Evolutionary conservation across 1,140 invertebrate genomes (phyloP), one percentile per base, ranked within the genome.

Genomic region (Drosophila setifemur): DNA sequence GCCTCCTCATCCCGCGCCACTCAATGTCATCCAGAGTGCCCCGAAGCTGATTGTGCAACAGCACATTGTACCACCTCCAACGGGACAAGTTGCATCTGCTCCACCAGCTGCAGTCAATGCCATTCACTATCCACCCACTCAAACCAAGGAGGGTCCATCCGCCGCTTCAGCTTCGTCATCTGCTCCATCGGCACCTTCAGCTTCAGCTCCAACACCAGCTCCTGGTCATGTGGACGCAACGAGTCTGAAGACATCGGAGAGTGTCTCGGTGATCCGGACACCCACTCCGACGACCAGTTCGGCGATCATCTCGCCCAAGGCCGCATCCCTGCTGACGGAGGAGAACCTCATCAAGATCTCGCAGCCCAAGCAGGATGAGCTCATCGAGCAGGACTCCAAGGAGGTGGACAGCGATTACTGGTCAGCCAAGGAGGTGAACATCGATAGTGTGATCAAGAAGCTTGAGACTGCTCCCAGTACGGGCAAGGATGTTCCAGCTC

Each of bases 381-480:
- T 86, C 2, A 67, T 78, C 42, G 79, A 88, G 42, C 86, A 89
- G 63, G 85, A 87, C 44, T 92, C 91, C 52, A 94, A 94, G 72
- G 94, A 95, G 64, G 82, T 86, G 29, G 95, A 95, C 74, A 95
- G 93, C 79, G 94, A 95, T 82, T 94, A 93, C 75, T 95, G 94
- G 95, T 94, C 94, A 16, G 93, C 94, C 1, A 95, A 95, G 89
- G 94, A 95, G 73, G 92, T 95, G 1, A 88, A 89, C 12, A 95
- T 95, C 52, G 95, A 95, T 66, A 95, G 94, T 21, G 95, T 96
- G 9, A 95, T 96, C 45, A 95, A 95, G 87, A 95, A 95, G 58
- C 93, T 95, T 0, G 94, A 95, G 73, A 94, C 94, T 7, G 91
- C 92, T 1, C 19, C 67, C 4, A 71, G 11, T 25, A n/a, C n/a